phyloP scores from a whole-genome alignment of 2,797 vertebrate genomes.

The Sebastes reedi region DNA sequence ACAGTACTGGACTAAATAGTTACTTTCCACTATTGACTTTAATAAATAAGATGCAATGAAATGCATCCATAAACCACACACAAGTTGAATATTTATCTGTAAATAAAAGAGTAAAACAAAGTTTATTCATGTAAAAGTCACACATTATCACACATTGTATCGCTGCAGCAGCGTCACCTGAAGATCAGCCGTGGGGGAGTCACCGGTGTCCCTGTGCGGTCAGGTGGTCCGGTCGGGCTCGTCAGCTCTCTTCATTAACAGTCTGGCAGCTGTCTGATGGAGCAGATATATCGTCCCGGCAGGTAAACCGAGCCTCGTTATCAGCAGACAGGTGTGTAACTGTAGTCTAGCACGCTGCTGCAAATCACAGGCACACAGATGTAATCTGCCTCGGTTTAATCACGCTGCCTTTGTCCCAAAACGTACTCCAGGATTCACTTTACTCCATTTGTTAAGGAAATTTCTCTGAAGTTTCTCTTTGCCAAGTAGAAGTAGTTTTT shows the following conservation, averaged over 20 bases:
- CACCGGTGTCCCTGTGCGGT: conserved; percentile 12
- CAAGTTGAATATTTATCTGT: neutral
- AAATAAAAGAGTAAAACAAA: neutral
- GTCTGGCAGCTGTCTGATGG: conserved; percentile 70
- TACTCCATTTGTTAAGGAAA: neutral
- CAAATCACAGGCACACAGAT: conserved; percentile 41
- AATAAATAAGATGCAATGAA: neutral
- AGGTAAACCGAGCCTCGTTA: conserved; percentile 69
- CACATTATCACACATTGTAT: neutral
- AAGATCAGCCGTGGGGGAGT: neutral
- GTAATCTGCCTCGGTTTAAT: conserved; percentile 30
- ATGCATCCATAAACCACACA: neutral
- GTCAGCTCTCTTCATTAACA: conserved; percentile 45
- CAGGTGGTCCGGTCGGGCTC: neutral
- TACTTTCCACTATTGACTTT: neutral
- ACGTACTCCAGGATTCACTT: neutral
- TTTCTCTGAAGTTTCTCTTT: neutral
- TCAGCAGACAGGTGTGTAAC: conserved; percentile 74
- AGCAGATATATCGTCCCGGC: conserved; percentile 27
- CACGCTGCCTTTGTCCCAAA: conserved; percentile 22
- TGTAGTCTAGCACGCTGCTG: conserved; percentile 43
- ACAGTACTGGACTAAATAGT: neutral
- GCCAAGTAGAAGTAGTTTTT: neutral
- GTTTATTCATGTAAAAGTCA: neutral
- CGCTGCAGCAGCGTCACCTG: neutral